These are phyloP conservation scores for Brachypalpus laphriformis DNA, from an alignment of 2,888 invertebrate genomes.

Conservation along the genomic window DNA sequence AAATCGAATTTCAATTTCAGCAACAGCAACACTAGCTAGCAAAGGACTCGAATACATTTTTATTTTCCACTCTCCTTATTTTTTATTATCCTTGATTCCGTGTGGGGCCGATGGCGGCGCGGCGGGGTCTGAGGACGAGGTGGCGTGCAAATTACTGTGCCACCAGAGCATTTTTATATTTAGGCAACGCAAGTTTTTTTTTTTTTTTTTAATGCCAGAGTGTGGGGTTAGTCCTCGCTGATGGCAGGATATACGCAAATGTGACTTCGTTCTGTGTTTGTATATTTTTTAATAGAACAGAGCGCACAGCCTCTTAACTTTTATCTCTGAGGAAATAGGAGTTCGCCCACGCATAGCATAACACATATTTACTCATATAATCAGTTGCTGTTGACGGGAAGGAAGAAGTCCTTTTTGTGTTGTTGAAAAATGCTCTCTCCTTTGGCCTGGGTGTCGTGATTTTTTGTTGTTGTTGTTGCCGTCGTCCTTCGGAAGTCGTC, in stretches of 20 bases:
- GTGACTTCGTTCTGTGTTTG: not conserved
- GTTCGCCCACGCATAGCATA: slow-evolving; percentile 6
- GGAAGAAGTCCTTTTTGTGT: slow-evolving; percentile 2
- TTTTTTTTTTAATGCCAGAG: too few species aligned
- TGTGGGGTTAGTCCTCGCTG: not conserved
- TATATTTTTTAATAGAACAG: not conserved
- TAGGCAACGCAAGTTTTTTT: slow-evolving; percentile 27
- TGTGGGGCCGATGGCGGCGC: too few species aligned
- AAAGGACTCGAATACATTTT: slow-evolving; percentile 9
- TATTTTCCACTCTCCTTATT: slow-evolving; percentile 21
- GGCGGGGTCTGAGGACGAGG: not conserved
- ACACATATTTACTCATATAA: slow-evolving; percentile 18
- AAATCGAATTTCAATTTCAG: slow-evolving; percentile 58
- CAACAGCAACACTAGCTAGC: not conserved
- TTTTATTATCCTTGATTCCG: slow-evolving; percentile 25
- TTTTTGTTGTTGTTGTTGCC: too few species aligned
- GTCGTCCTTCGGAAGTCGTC: slow-evolving; percentile 34
- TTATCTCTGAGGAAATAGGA: slow-evolving; percentile 27
- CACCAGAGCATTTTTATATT: slow-evolving; percentile 24
- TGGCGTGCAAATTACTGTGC: slow-evolving; percentile 43
- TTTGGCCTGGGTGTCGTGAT: not conserved
- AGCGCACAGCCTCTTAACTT: slow-evolving; percentile 22
- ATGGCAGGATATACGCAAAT: slow-evolving; percentile 35
- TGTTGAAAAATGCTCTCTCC: not conserved
- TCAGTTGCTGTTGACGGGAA: not conserved